A percentile compares a stretch with the other conserved stretches of the same genome.
Evolutionary conservation across 2,888 invertebrate genomes (phyloP).

Genomic region (Sinhomidia bicolor): DNA sequence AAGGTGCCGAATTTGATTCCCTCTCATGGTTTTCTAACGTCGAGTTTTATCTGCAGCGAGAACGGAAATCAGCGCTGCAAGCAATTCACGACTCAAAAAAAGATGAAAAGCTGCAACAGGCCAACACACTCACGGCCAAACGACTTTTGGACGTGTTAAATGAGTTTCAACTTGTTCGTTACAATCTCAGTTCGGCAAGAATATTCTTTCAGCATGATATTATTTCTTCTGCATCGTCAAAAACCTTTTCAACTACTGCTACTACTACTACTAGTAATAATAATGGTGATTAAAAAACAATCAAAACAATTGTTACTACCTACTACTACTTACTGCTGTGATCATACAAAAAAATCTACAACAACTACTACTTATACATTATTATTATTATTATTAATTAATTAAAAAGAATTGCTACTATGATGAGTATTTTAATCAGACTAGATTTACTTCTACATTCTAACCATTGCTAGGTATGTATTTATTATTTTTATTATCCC

Average conservation of each 20-base stretch:
- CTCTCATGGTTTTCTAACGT: conserved; percentile 92
- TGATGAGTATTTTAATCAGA: conserved; percentile 38
- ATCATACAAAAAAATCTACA: not conserved
- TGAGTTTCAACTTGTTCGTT: conserved; percentile 95
- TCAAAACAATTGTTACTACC: too few relatives aligned
- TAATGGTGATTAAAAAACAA: conserved; percentile 32
- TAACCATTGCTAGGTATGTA: conserved; percentile 38
- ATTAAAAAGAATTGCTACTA: not conserved
- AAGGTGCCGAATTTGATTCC: conserved; percentile 92
- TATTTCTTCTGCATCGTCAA: not conserved
- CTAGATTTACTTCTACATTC: conserved; percentile 64
- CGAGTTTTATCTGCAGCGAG: conserved; percentile 69
- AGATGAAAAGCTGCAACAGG: conserved; percentile 96
- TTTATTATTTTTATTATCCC: too few relatives aligned
- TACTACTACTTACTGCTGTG: not conserved
- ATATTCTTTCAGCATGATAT: conserved; percentile 90
- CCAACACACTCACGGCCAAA: conserved; percentile 93
- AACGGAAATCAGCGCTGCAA: conserved; percentile 80
- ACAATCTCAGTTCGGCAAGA: conserved; percentile 95
- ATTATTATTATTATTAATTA: not conserved
- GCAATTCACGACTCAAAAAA: conserved; percentile 82
- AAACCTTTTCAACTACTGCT: not conserved
- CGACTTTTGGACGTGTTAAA: conserved; percentile 85
- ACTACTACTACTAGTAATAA: not conserved
- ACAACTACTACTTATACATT: not conserved